Evolutionary conservation across 2,888 invertebrate species (phyloP), one percentile per base, ranked within the genome.

Genomic region (Phymatocera aterrima): DNA sequence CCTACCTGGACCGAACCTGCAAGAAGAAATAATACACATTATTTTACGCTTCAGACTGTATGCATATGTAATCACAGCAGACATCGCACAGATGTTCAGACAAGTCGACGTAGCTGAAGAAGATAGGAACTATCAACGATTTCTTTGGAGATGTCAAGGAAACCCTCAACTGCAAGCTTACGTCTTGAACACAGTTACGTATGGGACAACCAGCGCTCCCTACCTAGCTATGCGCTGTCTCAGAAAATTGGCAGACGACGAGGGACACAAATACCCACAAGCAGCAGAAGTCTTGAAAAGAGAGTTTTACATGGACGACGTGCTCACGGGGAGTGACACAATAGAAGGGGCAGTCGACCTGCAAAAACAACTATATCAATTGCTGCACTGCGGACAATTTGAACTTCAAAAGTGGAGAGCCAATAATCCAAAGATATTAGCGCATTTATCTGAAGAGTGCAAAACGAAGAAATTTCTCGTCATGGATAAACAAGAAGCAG

Each of bases 251-350:
- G 79, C 80, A 1, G 51, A 70, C 37, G 81, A 82, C 10, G 79
- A 79, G 48, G 72, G 51, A 34, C 57, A 54, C 18, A 37, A 15
- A 18, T 78, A 48, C 54, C 78, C 78, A 18, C 68, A 4, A 10
- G 81, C 79, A 18, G 60, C 79, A 18, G 70, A 40, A 6, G 77
- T 77, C 28, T 34, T 82, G 21, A 18, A 8, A 28, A n/a, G 77
- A 21, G 82, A 82, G 54, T 81, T 80, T 43, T 80, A 80, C 21
- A 77, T 79, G 65, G 79, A 81, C 51, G 78, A 80, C 43, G 72
- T 80, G 8, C 28, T 82, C 21, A 80, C 81, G 6, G 79, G 81
- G 46, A 28, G 75, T 65, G 21, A 61, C 15, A 77, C 79, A 8
- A 24, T 77, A 2, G 68, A 81, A 21, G 68, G 81, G 61, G 79